Conservation (phyloP, 2,113 vertebrate genomes). For the Circaetus gallicus region DNA sequence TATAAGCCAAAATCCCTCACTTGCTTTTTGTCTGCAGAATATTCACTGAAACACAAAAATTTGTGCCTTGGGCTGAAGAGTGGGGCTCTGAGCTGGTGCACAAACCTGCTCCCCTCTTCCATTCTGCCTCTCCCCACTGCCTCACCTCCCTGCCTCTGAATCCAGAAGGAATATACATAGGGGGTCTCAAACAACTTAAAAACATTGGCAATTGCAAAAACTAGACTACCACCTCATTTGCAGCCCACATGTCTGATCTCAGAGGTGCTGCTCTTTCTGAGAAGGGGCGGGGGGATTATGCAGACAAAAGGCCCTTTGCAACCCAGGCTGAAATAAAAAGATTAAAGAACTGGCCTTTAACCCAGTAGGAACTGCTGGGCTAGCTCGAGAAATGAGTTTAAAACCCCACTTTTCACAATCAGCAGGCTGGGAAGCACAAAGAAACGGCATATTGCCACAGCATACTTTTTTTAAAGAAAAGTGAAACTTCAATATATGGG, state of each 20-base stretch:
- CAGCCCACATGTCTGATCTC: background rate
- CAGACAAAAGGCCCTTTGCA: background rate
- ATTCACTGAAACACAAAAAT: background rate
- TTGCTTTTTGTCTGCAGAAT: background rate
- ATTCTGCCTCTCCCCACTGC: background rate
- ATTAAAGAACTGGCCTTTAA: background rate
- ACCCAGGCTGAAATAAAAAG: background rate
- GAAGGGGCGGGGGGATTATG: background rate
- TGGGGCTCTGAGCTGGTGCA: background rate
- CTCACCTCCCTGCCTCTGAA: background rate
- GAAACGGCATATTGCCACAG: fast-evolving
- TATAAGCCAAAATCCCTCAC: background rate
- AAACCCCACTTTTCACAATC: background rate
- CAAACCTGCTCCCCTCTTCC: background rate
- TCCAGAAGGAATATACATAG: background rate
- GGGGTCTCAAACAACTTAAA: background rate
- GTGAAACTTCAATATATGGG: background rate
- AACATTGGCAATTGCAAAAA: background rate
- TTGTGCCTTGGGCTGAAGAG: background rate
- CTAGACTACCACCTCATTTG: background rate
- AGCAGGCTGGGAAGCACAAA: background rate
- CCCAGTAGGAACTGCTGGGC: background rate
- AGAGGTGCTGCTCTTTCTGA: background rate
- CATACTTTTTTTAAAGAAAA: background rate
- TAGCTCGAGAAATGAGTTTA: background rate